These are phyloP conservation scores for Apomyelois bistriatella DNA, from an alignment of 2,888 invertebrate species.

Conservation along the genomic window DNA sequence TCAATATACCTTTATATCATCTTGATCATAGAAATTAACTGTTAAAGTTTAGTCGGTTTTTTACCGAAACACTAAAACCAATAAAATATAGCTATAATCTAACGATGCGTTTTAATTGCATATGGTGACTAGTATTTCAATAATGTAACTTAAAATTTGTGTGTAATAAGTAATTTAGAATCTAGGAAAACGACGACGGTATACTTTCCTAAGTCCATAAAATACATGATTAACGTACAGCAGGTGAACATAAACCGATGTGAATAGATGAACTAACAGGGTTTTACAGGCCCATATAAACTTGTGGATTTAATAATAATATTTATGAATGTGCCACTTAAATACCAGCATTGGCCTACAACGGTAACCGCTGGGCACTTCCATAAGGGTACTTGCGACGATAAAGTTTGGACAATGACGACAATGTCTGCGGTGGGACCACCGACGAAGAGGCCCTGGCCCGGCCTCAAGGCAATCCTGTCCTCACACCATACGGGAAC, in stretches of 20 bases:
- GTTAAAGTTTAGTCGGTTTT: no score
- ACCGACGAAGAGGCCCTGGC: constrained; percentile 45
- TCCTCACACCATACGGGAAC: constrained; percentile 1
- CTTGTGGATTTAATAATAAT: constrained; percentile 11
- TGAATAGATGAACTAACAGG: not conserved
- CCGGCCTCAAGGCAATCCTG: constrained; percentile 6
- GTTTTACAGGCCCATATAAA: not conserved
- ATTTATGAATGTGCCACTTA: constrained; percentile 13
- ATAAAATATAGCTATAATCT: no score
- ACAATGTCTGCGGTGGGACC: constrained; percentile 64
- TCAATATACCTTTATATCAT: no score
- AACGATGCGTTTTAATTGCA: no score
- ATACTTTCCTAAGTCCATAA: not conserved
- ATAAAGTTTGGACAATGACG: constrained; percentile 64
- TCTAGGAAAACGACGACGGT: no score
- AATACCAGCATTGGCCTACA: not conserved
- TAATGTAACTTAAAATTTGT: no score
- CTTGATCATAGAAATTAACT: no score
- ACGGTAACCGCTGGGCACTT: constrained; percentile 20
- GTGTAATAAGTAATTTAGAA: no score
- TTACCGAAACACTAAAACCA: no score
- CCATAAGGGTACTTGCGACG: constrained; percentile 46
- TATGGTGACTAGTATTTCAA: no score
- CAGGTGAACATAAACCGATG: not conserved
- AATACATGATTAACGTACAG: constrained; percentile 12